These are phyloP conservation scores for Thaumatotibia leucotreta DNA, from an alignment of 1,140 invertebrate species.

Conservation along the genomic window DNA sequence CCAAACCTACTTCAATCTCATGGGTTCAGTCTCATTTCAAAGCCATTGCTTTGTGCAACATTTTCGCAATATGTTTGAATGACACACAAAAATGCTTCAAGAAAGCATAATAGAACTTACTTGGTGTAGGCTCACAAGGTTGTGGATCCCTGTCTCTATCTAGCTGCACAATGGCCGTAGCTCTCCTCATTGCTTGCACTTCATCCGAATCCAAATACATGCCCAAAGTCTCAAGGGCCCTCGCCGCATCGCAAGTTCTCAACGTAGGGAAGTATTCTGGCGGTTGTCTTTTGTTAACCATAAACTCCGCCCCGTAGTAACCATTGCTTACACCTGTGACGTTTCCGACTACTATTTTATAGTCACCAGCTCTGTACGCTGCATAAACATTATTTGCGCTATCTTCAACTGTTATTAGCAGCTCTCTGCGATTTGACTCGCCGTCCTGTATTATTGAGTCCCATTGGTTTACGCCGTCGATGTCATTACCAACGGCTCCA, in stretches of 20 bases:
- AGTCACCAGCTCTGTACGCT: constrained; percentile 59
- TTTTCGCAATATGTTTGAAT: too few relatives aligned
- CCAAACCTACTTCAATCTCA: too few relatives aligned
- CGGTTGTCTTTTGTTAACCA: constrained; percentile 38
- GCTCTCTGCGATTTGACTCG: constrained; percentile 78
- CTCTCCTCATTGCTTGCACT: constrained; percentile 37
- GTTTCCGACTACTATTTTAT: constrained; percentile 63
- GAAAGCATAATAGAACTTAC: constrained; percentile 40
- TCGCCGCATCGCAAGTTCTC: constrained; percentile 38
- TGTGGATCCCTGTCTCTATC: constrained; percentile 41
- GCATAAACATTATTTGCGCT: constrained; percentile 41
- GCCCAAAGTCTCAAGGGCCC: constrained; percentile 43
- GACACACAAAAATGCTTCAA: too few relatives aligned
- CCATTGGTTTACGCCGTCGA: constrained; percentile 87
- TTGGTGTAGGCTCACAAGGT: constrained; percentile 46
- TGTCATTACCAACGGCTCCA: constrained; percentile 31
- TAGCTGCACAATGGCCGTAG: constrained; percentile 33
- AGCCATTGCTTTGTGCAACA: too few relatives aligned
- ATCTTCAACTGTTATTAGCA: constrained; percentile 75
- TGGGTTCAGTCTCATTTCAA: too few relatives aligned
- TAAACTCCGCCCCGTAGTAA: constrained; percentile 52
- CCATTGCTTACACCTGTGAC: constrained; percentile 53
- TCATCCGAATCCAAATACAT: constrained; percentile 39
- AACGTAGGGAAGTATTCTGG: constrained; percentile 50
- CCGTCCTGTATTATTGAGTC: constrained; percentile 76